Evolutionary conservation across 2,113 vertebrate species (phyloP), one percentile per base, ranked within the genome.

Genomic region (Odobenus rosmarus): DNA sequence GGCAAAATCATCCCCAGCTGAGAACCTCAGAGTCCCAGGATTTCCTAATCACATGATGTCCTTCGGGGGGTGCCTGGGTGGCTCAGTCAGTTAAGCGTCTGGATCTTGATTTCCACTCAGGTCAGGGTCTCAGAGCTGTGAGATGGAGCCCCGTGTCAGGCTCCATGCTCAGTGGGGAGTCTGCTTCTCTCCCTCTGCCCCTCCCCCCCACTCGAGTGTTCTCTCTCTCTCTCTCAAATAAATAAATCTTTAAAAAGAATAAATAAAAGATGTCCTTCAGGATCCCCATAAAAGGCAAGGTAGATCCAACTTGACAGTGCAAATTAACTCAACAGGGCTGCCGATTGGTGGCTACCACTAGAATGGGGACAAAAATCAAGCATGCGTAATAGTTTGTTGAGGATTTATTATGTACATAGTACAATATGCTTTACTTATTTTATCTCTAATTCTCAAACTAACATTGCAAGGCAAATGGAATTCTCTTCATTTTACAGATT

Each of bases 401-500:
- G 19, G 5, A 76, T 76, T 74, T 88, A 28, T 31, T 59, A 42
- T 51, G 49, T 49, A 64, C 4, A 83, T 49, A 76, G 33, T 82
- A 59, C 19, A 46, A 55, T 55, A 1, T 82, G 28, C n/a, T 82
- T 88, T 81, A 88, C 0, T 83, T 15, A 51, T 76, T 82, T 82
- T 81, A 51, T 74, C 67, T 90, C 53, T 80, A 90, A 42, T 36
- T 80, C 62, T 94, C 76, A 82, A 92, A 95, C 12, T 46, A 89
- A 77, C 53, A 81, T 16, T 64, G 55, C 31, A 76, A 94, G 33
- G 39, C 67, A 92, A 24, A 94, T 11, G 24, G 67, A 88, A 91
- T 88, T 69, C 64, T 93, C 81, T 23, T 81, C 59, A 67, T 74
- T 87, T 81, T 82, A 96, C 4, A 91, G 87, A 71, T 85, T 67